Percentiles rank a stretch among this genome's conserved stretches.
These are phyloP conservation scores for Notechis scutatus DNA, from an alignment of 2,113 vertebrate genomes.

Conservation along the genomic window DNA sequence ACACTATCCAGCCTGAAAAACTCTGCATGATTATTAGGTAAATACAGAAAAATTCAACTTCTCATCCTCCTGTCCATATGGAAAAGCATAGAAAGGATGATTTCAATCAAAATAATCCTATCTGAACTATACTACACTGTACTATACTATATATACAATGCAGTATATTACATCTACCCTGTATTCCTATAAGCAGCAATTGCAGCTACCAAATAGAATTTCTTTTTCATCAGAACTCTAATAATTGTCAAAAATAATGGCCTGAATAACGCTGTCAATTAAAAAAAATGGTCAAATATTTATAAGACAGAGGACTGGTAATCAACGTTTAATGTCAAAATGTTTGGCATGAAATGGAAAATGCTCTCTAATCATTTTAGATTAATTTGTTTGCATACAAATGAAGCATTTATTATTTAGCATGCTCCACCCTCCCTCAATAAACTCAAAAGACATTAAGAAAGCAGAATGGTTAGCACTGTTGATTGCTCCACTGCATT, in stretches of 20 bases:
- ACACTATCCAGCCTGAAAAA: neutral
- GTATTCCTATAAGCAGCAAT: neutral
- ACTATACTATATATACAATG: neutral
- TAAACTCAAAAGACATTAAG: constrained; percentile 30
- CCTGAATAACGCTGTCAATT: neutral
- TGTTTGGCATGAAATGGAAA: neutral
- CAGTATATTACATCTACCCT: neutral
- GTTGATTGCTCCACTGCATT: constrained; percentile 53
- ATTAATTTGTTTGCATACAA: constrained; percentile 17
- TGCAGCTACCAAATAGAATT: neutral
- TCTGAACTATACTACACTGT: neutral
- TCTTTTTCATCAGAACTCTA: neutral
- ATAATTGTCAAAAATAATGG: constrained; percentile 17
- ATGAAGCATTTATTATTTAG: constrained; percentile 32
- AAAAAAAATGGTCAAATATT: constrained; percentile 1
- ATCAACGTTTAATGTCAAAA: neutral
- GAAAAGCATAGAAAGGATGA: neutral
- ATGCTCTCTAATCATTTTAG: neutral
- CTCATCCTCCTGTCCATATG: neutral
- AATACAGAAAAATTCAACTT: too few relatives aligned
- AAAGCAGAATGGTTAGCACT: constrained; percentile 35
- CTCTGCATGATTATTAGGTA: neutral
- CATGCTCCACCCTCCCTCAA: neutral
- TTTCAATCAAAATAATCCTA: neutral
- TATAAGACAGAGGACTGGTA: constrained; percentile 7